Evolutionary conservation across 2,888 invertebrate species (phyloP).

Genomic region (Ferdinandea cuprea): DNA sequence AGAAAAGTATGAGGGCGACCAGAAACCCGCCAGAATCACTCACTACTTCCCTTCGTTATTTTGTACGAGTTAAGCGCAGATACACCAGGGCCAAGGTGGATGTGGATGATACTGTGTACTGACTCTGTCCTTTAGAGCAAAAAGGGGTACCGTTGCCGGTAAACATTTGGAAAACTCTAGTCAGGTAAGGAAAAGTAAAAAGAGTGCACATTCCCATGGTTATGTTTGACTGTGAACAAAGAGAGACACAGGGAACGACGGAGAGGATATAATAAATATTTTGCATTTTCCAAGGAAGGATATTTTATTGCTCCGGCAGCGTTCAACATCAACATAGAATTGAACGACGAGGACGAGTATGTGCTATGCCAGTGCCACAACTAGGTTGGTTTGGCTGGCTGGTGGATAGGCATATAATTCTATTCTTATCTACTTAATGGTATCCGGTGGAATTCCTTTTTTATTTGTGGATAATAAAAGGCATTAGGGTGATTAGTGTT

Average conservation of each 20-base stretch:
- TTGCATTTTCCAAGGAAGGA: slow-evolving; percentile 60
- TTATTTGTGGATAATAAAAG: slow-evolving; percentile 60
- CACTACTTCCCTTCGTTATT: slow-evolving; percentile 33
- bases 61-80: background rate
- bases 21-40: slow-evolving; percentile 40
- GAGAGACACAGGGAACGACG: background rate
- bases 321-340: background rate
- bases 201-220: slow-evolving; percentile 49
- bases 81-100: background rate
- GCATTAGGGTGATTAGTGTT: slow-evolving; percentile 61
- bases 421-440: slow-evolving; percentile 60
- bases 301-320: slow-evolving; percentile 26
- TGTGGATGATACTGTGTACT: no score
- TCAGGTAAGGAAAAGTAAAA: slow-evolving; percentile 27
- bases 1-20: slow-evolving; percentile 28
- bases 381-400: no score
- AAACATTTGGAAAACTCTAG: slow-evolving; percentile 30
- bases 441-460: slow-evolving; percentile 58
- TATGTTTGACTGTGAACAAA: slow-evolving; percentile 7
- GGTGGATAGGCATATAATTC: slow-evolving; percentile 40
- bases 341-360: background rate
- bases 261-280: slow-evolving; percentile 30
- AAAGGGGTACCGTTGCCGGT: slow-evolving; percentile 22
- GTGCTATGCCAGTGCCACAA: slow-evolving; percentile 7
- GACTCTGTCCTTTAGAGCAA: background rate